Base-by-base conservation (phyloP, 2,888 invertebrate species). In the Oxytorus armatus region DNA sequence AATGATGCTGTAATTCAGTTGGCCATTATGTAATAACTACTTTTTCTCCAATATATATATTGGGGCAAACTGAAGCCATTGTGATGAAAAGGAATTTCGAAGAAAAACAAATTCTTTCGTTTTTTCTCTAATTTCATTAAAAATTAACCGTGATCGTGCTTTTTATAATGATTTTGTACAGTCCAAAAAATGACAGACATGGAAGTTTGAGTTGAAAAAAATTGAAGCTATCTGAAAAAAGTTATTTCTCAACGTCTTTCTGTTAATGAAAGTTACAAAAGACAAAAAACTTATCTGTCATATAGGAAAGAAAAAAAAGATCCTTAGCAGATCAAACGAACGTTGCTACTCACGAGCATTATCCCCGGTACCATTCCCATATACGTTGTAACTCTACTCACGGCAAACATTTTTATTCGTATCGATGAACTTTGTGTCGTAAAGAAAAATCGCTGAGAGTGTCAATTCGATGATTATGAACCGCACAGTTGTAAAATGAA, bases 371-470 rank as follows among this genome's bases (percentile, higher is more conserved):
- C 14, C n/a, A 29, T 33, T 14, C n/a, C n/a, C 55, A 44, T 39
- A 8, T 11, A 7, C 33, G 33, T 3, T 23, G 36, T n/a, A 69
- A 33, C 29, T n/a, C n/a, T 79, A 80, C 80, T 80, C 80, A 80
- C 80, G 68, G 61, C 23, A 55, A 77, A 55, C 72, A 77, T 79
- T 59, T 42, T 69, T 29, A 33, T 23, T 42, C 10, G 2, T 25
- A 47, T 70, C 44, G 14, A 25, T 29, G 69, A 16, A 57, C 25
- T 3, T 59, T 57, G n/a, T 23, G 25, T 55, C 7, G 11, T 23
- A 42, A 55, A 25, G 2, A 0, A 53, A 29, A 73, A 23, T 5
- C 0, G 25, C 5, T n/a, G n/a, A 11, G 14, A 21, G 25, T 18
- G 8, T n/a, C 51, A 44, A 63, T 33, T 16, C 23, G 16, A 63